Base-by-base conservation (phyloP, 2,797 vertebrate genomes). In the Eulemur rubriventer region DNA sequence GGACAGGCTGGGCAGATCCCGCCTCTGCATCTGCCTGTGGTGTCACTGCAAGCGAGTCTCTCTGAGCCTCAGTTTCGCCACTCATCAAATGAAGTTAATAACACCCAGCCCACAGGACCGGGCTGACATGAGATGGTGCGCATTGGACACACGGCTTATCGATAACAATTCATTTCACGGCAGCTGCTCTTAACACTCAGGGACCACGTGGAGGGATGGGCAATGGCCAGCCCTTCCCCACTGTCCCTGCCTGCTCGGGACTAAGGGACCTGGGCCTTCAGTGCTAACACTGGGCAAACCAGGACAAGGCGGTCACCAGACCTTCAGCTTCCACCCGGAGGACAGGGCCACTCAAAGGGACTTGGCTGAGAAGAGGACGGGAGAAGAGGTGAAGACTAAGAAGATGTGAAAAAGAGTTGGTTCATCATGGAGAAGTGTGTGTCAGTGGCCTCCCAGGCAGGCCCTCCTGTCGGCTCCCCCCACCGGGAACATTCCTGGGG, bases 141-240 rank as follows among this genome's bases (percentile, higher is more conserved):
- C 0, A 0, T 0, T 30, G 86, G 38, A 35, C 52, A 28, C 14
- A 1, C 0, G 26, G 41, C 48, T 55, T 48, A 8, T 13, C 0
- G 4, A 20, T 7, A 14, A 24, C 14, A 28, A 20, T 24, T 76
- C 78, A 8, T 22, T 50, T 35, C 16, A 41, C 22, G 11, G 69
- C 38, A 20, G 35, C 7, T 24, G 22, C 10, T 50, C 75, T 46
- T 8, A 38, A 65, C 28, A 28, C 48, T 59, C 55, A 26, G 55
- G 76, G 35, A 43, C 55, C 41, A 26, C 14, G 16, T 0, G 16
- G 73, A 7, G n/a, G 35, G 22, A 65, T 22, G 50, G 41, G 33
- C 17, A 20, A 28, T 0, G 33, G 35, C 4, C 26, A 50, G 10
- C 13, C 65, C 72, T 73, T 76, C 69, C 63, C 80, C 48, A 33